phyloP scores from a whole-genome alignment of 1,140 invertebrate species.

The Hydropsyche tenuis region DNA sequence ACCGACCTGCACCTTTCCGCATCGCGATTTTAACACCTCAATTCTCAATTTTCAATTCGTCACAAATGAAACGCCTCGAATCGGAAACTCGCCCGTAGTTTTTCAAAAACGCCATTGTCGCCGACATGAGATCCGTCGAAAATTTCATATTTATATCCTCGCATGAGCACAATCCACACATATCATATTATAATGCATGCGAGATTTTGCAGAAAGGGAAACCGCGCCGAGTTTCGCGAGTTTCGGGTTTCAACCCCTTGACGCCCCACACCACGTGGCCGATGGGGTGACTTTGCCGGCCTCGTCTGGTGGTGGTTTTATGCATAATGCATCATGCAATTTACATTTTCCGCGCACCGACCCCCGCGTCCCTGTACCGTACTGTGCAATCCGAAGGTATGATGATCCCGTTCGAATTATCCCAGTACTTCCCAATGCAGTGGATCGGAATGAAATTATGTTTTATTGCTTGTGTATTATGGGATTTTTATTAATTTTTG shows the following conservation, averaged over 20 bases:
- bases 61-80: no score
- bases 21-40: background rate
- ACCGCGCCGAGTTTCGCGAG: conserved; percentile 13
- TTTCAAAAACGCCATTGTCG: conserved; percentile 32
- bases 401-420: conserved; percentile 47
- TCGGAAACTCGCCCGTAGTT: no score
- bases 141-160: conserved; percentile 45
- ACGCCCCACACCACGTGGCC: conserved; percentile 8
- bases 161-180: background rate
- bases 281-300: conserved; percentile 13
- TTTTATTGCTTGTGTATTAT: no score
- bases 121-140: conserved; percentile 37
- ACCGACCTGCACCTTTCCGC: no score
- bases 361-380: conserved; percentile 27
- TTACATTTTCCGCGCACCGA: conserved; percentile 46
- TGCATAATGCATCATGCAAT: conserved; percentile 51
- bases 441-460: no score
- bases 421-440: conserved; percentile 16
- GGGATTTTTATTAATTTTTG: no score
- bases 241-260: conserved; percentile 28
- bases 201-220: conserved; percentile 29
- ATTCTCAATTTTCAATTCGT: background rate
- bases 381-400: conserved; percentile 21
- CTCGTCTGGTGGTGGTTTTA: conserved; percentile 44
- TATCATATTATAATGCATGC: background rate